Base-by-base conservation (phyloP, 2,888 invertebrate species). In the Ichneumoninae sp. region DNA sequence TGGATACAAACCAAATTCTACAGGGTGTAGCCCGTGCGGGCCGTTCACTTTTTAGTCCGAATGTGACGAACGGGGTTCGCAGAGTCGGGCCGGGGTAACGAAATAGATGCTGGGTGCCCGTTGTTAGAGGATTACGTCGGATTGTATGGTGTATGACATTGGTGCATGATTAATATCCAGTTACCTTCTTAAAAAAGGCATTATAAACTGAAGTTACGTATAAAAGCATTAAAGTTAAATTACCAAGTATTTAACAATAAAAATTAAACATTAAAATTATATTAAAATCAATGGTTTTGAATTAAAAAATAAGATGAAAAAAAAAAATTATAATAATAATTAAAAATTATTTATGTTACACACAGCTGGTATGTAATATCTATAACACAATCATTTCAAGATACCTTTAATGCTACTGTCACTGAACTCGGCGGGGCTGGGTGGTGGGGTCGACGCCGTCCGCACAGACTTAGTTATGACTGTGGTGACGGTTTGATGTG, bases 321-420 rank as follows among this genome's bases (percentile, higher is more conserved):
- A 40, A 40, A 16, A 19, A 74, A 83, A 65, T 40, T 10, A 40
- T 2, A 40, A 40, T 40, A 33, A 33, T 16, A 47, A 47, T 16
- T 50, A 47, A 87, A 86, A 89, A 92, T 93, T 92, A 93, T 91
- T 93, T 89, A 93, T 93, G 93, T 93, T 93, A 93, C 93, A 93
- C 93, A 93, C 93, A 93, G 93, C 93, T 93, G 92, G 93, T 92
- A 93, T 93, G 91, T 93, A 93, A 93, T 93, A 93, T 91, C 91
- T 91, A 91, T 92, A 93, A 93, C 93, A 91, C 93, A 93, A 93
- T 93, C 93, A 91, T 93, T 93, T 91, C 92, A 93, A 93, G 93
- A 91, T 94, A 94, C 93, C 93, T 94, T 94, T 92, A 91, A 92
- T 93, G 92, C 92, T 93, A 92, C 89, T 92, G 93, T 93, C 93